Evolutionary conservation across 2,113 vertebrate genomes (phyloP), one percentile per base, ranked within the genome.

Genomic region (Paratilapia polleni): DNA sequence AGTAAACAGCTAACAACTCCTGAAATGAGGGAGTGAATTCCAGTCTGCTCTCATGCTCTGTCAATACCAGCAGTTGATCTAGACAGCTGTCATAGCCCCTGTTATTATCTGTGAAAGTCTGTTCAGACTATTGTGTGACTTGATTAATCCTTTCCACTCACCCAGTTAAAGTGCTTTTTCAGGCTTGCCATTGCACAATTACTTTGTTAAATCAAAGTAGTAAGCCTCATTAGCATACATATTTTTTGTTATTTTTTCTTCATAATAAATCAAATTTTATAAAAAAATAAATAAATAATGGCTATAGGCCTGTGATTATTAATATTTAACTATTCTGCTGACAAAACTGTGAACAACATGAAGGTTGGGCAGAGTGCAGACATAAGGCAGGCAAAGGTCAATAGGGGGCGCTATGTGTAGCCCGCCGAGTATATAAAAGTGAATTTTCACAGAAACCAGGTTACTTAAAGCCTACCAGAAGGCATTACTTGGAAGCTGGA

Each of bases 401-500:
- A 64, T 36, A 92, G 92, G 81, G 89, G 94, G 91, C 88, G 90
- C 63, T 77, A n/a, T 58, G 52, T 24, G 80, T n/a, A 2, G 77
- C 4, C 52, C 2, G 11, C 14, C 4, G 34, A n/a, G 24, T 59
- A 85, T 90, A 93, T 88, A 93, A 88, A 90, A n/a, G 58, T 80
- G 63, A 76, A 6, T 41, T 75, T 68, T 70, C 58, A 47, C 63
- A 60, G 34, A 61, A 20, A 70, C 63, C 31, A 75, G 52, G 6
- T 86, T 82, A 80, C 52, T 81, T 20, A 36, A 52, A 76, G 19
- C 19, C 34, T 84, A 73, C 17, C 36, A 49, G 31, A 47, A 80
- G 20, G 43, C 64, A 84, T 19, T 63, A 81, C 56, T 5, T 41
- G 38, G 80, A 9, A 22, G 82, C 20, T 84, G 76, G 66, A 70